These are phyloP conservation scores for Terrapene triunguis DNA, from an alignment of 2,113 vertebrate species.

Conservation along the genomic window DNA sequence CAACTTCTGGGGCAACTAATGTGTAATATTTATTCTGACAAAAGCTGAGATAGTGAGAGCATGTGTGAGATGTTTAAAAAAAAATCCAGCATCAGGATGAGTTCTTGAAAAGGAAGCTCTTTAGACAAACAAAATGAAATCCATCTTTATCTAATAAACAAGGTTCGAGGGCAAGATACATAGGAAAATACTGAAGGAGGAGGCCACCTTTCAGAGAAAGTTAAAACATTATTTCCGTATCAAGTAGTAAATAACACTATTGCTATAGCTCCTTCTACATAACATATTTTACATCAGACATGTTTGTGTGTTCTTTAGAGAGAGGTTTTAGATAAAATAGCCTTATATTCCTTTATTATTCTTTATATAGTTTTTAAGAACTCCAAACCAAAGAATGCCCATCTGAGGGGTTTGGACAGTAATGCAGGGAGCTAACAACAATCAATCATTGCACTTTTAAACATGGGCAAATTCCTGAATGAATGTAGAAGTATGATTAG, in stretches of 20 bases:
- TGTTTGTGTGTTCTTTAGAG: not conserved
- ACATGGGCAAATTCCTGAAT: not conserved
- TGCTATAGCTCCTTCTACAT: not conserved
- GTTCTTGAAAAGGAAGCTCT: conserved; percentile 36
- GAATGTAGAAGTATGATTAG: not conserved
- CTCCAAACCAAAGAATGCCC: not conserved
- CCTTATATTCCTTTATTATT: not conserved
- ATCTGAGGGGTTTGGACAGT: not conserved
- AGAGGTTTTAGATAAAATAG: not conserved
- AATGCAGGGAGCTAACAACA: not conserved
- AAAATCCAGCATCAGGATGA: conserved; percentile 15
- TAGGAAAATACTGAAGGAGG: conserved; percentile 12
- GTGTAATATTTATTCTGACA: conserved; percentile 49
- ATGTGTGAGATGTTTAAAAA: not conserved
- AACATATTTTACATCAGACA: not conserved
- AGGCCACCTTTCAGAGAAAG: not conserved
- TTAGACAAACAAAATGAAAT: conserved; percentile 29
- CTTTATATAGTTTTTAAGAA: not conserved
- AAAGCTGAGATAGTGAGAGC: not conserved
- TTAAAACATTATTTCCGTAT: not conserved
- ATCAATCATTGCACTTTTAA: not conserved
- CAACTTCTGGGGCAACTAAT: not conserved
- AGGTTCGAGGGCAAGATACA: not conserved
- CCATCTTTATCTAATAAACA: not conserved
- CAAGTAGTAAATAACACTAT: not conserved